A percentile compares a stretch with the other conserved stretches of the same genome.
phyloP scores from a whole-genome alignment of 2,888 invertebrate species.

The Limenitis camilla region DNA sequence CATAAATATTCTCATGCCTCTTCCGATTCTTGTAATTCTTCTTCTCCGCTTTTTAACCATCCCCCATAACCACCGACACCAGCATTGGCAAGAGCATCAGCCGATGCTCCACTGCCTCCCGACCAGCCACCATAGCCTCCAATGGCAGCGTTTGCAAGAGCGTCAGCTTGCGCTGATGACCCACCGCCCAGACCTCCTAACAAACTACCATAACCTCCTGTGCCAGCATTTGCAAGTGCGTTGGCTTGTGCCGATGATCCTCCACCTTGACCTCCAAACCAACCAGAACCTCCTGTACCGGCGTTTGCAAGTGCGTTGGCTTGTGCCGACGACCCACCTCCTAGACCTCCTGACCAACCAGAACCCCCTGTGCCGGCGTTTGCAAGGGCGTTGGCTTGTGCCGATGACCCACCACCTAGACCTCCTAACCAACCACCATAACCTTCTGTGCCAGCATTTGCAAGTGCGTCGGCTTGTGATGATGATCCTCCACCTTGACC shows the following conservation, averaged over 20 bases:
- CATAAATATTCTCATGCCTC: too few relatives aligned
- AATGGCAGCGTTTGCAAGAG: constrained; percentile 5
- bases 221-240: constrained; percentile 16
- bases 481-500: constrained; percentile 6
- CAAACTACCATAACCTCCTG: constrained; percentile 7
- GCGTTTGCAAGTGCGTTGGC: too few relatives aligned
- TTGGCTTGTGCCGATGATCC: constrained; percentile 16
- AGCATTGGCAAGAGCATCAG: constrained; percentile 23
- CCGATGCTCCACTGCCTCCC: constrained; percentile 6
- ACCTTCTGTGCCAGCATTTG: constrained; percentile 7
- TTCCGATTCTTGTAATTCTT: constrained; percentile 15
- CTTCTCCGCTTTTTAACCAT: constrained; percentile 13
- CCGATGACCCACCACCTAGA: constrained; percentile 14
- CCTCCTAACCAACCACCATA: constrained; percentile 16
- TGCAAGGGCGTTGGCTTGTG: too few relatives aligned
- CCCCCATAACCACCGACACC: constrained; percentile 13
- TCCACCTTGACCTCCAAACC: constrained; percentile 18
- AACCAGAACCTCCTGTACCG: too few relatives aligned
- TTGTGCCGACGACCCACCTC: too few relatives aligned
- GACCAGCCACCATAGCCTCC: neutral
- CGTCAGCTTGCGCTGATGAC: too few relatives aligned
- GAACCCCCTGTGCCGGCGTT: too few relatives aligned
- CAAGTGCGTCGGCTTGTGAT: constrained; percentile 13
- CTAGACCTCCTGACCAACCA: too few relatives aligned
- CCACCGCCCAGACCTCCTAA: too few relatives aligned